Percentiles rank a stretch among this genome's conserved stretches.
Conservation (phyloP, 2,113 vertebrate genomes). For the Ailuropoda melanoleuca region DNA sequence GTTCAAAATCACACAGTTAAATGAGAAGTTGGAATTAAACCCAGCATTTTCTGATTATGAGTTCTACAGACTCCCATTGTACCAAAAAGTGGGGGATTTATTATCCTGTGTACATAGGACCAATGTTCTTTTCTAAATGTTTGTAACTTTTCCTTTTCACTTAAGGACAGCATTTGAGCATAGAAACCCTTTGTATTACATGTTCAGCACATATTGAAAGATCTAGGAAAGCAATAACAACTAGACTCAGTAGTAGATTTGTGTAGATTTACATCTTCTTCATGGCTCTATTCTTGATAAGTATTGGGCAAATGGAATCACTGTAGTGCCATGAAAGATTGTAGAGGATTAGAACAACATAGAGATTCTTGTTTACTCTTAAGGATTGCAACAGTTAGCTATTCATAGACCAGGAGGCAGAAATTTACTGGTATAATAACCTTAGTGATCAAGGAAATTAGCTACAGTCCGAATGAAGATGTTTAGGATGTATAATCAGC, state of each 20-base stretch:
- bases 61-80: background rate
- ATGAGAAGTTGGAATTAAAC: background rate
- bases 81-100: background rate
- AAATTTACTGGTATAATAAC: background rate
- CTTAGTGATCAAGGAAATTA: background rate
- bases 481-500: background rate
- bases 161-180: background rate
- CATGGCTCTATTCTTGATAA: background rate
- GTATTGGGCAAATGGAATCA: background rate
- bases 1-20: background rate
- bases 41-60: background rate
- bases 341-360: background rate
- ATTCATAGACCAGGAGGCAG: background rate
- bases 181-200: background rate
- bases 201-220: background rate
- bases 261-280: background rate
- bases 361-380: background rate
- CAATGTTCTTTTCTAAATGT: background rate
- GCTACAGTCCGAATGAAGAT: background rate
- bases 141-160: background rate
- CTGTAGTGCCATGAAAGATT: background rate
- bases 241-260: background rate
- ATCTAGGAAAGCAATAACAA: background rate
- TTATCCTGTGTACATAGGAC: background rate
- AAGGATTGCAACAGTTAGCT: background rate